Conservation (phyloP, 2,888 invertebrate species). For the Syritta pipiens region DNA sequence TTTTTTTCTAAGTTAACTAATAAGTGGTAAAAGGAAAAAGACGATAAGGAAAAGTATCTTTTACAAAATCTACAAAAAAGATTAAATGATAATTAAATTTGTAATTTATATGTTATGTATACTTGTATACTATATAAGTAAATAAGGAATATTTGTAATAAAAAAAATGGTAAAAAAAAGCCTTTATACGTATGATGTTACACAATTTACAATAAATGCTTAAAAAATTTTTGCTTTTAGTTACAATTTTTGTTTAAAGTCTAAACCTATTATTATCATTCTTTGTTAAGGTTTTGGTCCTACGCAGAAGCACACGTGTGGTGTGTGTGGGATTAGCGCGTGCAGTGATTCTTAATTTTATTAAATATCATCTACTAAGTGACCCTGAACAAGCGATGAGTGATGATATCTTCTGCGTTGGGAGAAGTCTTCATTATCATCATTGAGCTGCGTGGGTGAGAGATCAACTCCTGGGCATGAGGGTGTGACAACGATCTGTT, state of each 20-base stretch:
- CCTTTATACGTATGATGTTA: conserved; percentile 18
- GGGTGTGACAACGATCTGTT: conserved; percentile 92
- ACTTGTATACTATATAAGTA: conserved; percentile 6
- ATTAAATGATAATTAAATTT: conserved; percentile 2
- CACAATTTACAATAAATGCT: conserved; percentile 51
- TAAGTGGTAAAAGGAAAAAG: background rate
- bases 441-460: conserved; percentile 92
- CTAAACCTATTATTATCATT: conserved; percentile 66
- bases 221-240: conserved; percentile 32
- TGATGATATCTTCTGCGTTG: conserved; percentile 95
- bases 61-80: conserved; percentile 31
- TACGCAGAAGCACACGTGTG: conserved; percentile 20
- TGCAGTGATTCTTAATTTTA: background rate
- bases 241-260: conserved; percentile 43
- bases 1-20: background rate
- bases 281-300: conserved; percentile 49
- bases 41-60: background rate
- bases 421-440: conserved; percentile 97
- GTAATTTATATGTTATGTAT: background rate
- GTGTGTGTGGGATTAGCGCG: too few relatives aligned
- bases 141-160: conserved; percentile 19
- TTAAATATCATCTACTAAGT: conserved; percentile 76
- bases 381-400: conserved; percentile 87
- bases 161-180: conserved; percentile 25
- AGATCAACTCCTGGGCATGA: conserved; percentile 89